These are phyloP conservation scores for Myripristis murdjan DNA, from an alignment of 2,797 vertebrate species.

Conservation along the genomic window DNA sequence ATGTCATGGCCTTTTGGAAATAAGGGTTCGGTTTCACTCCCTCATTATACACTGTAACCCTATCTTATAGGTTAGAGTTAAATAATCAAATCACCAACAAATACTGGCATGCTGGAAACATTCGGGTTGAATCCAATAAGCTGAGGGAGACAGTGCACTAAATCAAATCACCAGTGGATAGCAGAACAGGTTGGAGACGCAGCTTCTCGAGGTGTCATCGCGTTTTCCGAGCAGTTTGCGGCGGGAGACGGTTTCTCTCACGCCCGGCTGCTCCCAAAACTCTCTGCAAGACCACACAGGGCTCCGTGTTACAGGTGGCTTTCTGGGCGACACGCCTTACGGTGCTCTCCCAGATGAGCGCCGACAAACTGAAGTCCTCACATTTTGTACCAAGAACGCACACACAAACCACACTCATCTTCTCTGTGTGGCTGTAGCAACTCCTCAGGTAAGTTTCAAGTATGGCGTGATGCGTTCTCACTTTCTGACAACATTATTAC, in stretches of 20 bases:
- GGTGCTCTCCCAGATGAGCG: constrained; percentile 38
- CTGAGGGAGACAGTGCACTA: constrained; percentile 5
- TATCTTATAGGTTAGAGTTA: too few species aligned
- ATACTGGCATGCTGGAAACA: background rate
- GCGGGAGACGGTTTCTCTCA: constrained; percentile 36
- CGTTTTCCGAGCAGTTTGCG: constrained; percentile 46
- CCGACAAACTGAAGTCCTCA: constrained; percentile 56
- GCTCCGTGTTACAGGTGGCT: constrained; percentile 60
- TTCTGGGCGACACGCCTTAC: constrained; percentile 49
- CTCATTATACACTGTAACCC: too few species aligned
- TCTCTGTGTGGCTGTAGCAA: background rate
- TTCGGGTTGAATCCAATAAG: background rate
- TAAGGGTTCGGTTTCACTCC: too few species aligned
- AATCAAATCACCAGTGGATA: too few species aligned
- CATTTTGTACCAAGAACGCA: constrained; percentile 18
- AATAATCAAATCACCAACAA: too few species aligned
- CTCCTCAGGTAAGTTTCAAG: too few species aligned
- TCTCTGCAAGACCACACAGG: constrained; percentile 54
- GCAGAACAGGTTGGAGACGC: constrained; percentile 28
- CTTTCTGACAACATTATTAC: too few species aligned
- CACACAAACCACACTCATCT: background rate
- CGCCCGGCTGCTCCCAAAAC: constrained; percentile 50
- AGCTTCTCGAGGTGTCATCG: constrained; percentile 40
- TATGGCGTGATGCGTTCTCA: too few species aligned
- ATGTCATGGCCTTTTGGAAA: too few species aligned